A percentile compares a stretch with the other conserved stretches of the same genome.
phyloP scores from a whole-genome alignment of 2,113 vertebrate genomes.

The Caloenas nicobarica region DNA sequence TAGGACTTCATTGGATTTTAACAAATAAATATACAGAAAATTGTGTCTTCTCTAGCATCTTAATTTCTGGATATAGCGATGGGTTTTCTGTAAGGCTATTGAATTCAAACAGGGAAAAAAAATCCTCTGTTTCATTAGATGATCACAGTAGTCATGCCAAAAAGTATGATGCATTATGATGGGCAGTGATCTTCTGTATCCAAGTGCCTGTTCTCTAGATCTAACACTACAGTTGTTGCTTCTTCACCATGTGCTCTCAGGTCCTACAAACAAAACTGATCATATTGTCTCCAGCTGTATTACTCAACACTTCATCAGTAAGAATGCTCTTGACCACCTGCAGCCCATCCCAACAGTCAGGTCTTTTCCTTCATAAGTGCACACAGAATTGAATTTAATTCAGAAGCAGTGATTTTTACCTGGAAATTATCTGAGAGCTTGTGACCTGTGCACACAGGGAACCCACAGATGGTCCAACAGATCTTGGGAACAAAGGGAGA shows the following conservation, averaged over 20 bases:
- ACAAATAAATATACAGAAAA: not conserved
- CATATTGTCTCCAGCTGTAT: not conserved
- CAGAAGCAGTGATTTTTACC: not conserved
- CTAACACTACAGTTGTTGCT: not conserved
- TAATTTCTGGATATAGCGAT: not conserved
- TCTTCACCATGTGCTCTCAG: not conserved
- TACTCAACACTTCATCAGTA: not conserved
- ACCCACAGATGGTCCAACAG: not conserved
- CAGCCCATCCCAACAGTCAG: not conserved
- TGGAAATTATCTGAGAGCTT: not conserved
- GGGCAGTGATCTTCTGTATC: not conserved
- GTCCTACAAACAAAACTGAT: not conserved
- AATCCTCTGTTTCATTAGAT: not conserved
- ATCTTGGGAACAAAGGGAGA: not conserved
- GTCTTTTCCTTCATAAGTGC: not conserved
- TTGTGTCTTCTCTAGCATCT: not conserved
- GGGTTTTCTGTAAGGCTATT: not conserved
- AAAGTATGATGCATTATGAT: rapidly evolving
- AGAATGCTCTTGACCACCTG: not conserved
- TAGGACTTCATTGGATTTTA: not conserved
- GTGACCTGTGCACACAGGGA: not conserved
- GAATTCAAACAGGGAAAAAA: not conserved
- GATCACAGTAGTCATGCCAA: not conserved
- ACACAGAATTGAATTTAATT: not conserved
- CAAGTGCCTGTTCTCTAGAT: not conserved